A percentile compares a stretch with the other conserved stretches of the same genome.
Evolutionary conservation across 1,140 invertebrate genomes (phyloP).

Genomic region (Amyelois transitella): DNA sequence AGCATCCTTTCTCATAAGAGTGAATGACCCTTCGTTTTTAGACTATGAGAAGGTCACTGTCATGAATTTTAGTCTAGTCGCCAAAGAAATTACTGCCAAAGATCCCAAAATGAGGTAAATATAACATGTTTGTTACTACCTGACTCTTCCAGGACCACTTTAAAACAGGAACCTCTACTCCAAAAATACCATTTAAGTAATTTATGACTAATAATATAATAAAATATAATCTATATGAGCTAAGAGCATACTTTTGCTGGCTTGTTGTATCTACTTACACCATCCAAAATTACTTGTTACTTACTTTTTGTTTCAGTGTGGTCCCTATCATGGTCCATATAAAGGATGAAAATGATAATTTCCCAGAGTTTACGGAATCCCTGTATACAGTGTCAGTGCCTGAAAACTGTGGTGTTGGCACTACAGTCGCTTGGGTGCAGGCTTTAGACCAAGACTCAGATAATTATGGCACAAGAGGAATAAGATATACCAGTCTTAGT

Average conservation of each 20-base stretch:
- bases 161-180: too few species aligned
- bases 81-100: conserved; percentile 85
- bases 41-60: conserved; percentile 90
- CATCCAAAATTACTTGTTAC: neutral
- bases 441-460: conserved; percentile 91
- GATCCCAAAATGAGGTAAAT: conserved; percentile 80
- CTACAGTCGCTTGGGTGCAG: conserved; percentile 87
- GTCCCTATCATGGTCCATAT: conserved; percentile 90
- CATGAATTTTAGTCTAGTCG: conserved; percentile 90
- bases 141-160: too few species aligned
- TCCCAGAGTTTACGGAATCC: conserved; percentile 88
- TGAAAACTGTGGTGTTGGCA: conserved; percentile 90
- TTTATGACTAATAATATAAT: too few species aligned
- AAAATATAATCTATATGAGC: too few species aligned
- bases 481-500: conserved; percentile 89
- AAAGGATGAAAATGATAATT: conserved; percentile 95
- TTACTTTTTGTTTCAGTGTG: conserved; percentile 70
- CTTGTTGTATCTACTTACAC: too few species aligned
- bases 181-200: too few species aligned
- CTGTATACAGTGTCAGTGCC: conserved; percentile 85
- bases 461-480: conserved; percentile 88
- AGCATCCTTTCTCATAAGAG: conserved; percentile 91
- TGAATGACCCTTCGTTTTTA: conserved; percentile 87
- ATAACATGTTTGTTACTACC: conserved; percentile 1
- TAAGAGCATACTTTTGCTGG: too few species aligned